These are phyloP conservation scores for Menidia beryllina DNA, from an alignment of 2,113 vertebrate genomes.

Conservation along the genomic window DNA sequence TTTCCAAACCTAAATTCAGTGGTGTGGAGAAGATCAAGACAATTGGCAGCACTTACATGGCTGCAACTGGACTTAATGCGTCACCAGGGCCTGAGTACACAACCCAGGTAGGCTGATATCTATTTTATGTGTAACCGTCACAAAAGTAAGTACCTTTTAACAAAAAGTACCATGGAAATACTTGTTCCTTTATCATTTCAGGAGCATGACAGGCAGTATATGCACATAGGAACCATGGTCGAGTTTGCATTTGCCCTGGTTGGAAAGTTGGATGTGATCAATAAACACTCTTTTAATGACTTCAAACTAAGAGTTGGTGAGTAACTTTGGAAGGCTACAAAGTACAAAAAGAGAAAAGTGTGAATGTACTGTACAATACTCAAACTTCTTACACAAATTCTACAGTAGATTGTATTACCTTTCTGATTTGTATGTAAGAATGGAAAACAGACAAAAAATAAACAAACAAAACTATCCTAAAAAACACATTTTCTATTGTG, in stretches of 20 bases:
- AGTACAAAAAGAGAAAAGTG: not conserved
- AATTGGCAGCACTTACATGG: slow-evolving; percentile 99
- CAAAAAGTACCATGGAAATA: not conserved
- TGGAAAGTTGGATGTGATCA: slow-evolving; percentile 95
- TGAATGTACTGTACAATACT: not conserved
- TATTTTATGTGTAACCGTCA: not conserved
- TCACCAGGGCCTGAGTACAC: slow-evolving; percentile 90
- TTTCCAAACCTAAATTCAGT: slow-evolving; percentile 98
- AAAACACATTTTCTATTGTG: too few species aligned
- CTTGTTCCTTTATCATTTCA: slow-evolving; percentile 58
- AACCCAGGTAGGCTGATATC: slow-evolving; percentile 82
- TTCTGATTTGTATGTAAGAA: too few species aligned
- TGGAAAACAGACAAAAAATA: too few species aligned
- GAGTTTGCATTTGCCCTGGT: slow-evolving; percentile 97
- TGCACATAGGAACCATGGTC: slow-evolving; percentile 98
- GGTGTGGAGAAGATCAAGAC: slow-evolving; percentile 99
- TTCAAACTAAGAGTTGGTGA: slow-evolving; percentile 96
- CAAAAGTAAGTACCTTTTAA: not conserved
- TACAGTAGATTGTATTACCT: too few species aligned
- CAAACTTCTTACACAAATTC: too few species aligned
- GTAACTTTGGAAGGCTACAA: slow-evolving; percentile 52
- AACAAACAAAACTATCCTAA: too few species aligned
- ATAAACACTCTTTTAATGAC: slow-evolving; percentile 98
- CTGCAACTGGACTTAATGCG: slow-evolving; percentile 93
- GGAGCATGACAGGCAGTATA: slow-evolving; percentile 95